A percentile compares a stretch with the other conserved stretches of the same genome.
These are phyloP conservation scores for Rhingia campestris DNA, from an alignment of 2,888 invertebrate species.

Conservation along the genomic window DNA sequence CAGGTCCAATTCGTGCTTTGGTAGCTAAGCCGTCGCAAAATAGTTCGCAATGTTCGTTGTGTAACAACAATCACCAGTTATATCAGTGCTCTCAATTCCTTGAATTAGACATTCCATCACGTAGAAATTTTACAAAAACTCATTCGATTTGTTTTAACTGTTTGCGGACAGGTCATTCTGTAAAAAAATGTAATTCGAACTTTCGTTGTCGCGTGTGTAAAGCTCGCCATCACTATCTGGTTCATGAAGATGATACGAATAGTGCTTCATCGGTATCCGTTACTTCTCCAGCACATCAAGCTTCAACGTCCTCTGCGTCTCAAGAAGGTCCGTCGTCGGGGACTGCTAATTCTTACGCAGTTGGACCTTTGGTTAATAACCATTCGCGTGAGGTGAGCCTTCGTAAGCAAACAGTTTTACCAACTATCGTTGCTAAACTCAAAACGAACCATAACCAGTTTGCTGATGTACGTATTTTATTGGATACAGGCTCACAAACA, in stretches of 20 bases:
- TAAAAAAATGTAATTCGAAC: neutral
- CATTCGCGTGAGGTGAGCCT: conserved; percentile 1
- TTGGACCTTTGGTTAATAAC: conserved; percentile 3
- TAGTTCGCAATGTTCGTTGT: conserved; percentile 3
- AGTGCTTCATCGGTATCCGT: neutral
- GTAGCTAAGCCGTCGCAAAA: neutral
- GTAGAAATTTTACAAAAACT: neutral
- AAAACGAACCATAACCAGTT: neutral
- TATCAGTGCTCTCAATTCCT: conserved; percentile 16
- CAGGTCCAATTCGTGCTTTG: conserved; percentile 4
- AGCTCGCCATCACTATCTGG: neutral
- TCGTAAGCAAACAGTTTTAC: conserved; percentile 5
- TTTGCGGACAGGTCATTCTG: neutral
- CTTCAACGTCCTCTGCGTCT: neutral
- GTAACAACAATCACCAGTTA: neutral
- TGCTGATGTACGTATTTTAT: neutral
- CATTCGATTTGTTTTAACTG: neutral
- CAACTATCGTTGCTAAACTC: neutral
- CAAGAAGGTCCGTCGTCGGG: neutral
- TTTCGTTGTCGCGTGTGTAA: neutral
- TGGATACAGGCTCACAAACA: conserved; percentile 13
- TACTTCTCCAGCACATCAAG: neutral
- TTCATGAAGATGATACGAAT: neutral
- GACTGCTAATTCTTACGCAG: neutral
- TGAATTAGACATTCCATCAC: conserved; percentile 16